Evolutionary conservation across 2,797 vertebrate genomes (phyloP).

Genomic region (Arvicola amphibius): DNA sequence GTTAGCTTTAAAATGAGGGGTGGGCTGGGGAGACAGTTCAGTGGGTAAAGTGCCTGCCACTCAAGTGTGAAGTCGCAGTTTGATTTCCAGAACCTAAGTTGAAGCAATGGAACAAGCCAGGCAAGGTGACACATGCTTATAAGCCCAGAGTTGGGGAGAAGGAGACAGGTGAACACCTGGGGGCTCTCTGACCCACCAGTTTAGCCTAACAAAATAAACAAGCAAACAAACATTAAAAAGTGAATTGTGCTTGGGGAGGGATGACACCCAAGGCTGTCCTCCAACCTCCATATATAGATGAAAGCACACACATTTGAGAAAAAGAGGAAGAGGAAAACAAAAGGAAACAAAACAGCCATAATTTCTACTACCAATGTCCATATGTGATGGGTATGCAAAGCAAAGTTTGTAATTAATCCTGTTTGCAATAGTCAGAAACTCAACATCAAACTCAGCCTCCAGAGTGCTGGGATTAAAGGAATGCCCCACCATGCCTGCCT

Average conservation of each 20-base stretch:
- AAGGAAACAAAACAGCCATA: not conserved
- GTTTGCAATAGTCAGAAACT: not conserved
- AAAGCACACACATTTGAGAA: not conserved
- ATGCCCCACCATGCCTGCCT: not conserved
- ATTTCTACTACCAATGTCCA: not conserved
- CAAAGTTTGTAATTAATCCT: constrained; percentile 37
- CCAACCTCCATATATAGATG: not conserved
- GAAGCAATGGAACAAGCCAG: not conserved
- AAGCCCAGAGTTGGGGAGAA: not conserved
- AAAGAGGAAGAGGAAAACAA: not conserved
- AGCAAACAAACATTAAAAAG: not conserved
- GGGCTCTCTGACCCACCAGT: not conserved
- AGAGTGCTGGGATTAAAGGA: not conserved
- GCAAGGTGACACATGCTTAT: not conserved
- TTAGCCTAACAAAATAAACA: not conserved
- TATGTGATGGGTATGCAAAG: constrained; percentile 9
- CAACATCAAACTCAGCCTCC: not conserved
- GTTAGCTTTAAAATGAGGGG: not conserved
- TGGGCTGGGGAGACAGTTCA: not conserved
- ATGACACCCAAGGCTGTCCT: not conserved
- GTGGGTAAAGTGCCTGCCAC: not conserved
- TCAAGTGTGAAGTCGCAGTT: not conserved
- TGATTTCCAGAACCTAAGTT: not conserved
- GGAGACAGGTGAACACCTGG: not conserved
- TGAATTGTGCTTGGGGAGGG: not conserved